Conservation (phyloP, 2,113 vertebrate genomes). For the Numida meleagris region DNA sequence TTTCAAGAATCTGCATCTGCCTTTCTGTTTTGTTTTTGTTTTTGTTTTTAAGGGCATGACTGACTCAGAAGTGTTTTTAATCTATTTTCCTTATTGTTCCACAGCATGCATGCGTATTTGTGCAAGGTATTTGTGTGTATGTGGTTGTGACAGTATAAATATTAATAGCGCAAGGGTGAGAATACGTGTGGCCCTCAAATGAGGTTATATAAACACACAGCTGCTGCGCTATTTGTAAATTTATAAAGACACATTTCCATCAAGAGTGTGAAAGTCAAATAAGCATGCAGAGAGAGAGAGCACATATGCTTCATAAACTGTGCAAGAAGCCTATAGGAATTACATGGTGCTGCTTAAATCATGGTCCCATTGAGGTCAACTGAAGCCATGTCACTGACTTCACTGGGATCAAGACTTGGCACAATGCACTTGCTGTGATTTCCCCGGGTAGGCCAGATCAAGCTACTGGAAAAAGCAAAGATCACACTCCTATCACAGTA, state of each 20-base stretch:
- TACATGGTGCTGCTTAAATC: not conserved
- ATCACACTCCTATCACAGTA: not conserved
- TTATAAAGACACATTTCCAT: slow-evolving; percentile 65
- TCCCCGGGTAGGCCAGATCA: not conserved
- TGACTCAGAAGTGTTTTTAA: slow-evolving; percentile 12
- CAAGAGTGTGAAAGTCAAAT: slow-evolving; percentile 69
- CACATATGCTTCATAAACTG: slow-evolving; percentile 45
- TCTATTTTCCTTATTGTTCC: slow-evolving; percentile 18
- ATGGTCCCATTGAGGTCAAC: not conserved
- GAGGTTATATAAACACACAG: slow-evolving; percentile 75
- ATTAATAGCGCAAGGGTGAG: slow-evolving; percentile 70
- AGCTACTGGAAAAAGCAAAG: slow-evolving; percentile 12
- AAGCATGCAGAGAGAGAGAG: slow-evolving; percentile 19
- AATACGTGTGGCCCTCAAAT: slow-evolving; percentile 64
- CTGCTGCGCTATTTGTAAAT: slow-evolving; percentile 71
- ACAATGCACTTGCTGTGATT: not conserved
- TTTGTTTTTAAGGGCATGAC: not conserved
- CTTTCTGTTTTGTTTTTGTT: not conserved
- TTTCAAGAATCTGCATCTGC: not conserved
- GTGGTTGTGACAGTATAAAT: slow-evolving; percentile 62
- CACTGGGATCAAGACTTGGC: slow-evolving; percentile 14
- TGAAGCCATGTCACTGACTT: not conserved
- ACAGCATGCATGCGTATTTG: not conserved
- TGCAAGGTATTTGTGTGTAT: slow-evolving; percentile 17
- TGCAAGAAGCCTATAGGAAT: slow-evolving; percentile 6